Base-by-base conservation (phyloP, 1,140 invertebrate species). In the Zaprionus ghesquierei region DNA sequence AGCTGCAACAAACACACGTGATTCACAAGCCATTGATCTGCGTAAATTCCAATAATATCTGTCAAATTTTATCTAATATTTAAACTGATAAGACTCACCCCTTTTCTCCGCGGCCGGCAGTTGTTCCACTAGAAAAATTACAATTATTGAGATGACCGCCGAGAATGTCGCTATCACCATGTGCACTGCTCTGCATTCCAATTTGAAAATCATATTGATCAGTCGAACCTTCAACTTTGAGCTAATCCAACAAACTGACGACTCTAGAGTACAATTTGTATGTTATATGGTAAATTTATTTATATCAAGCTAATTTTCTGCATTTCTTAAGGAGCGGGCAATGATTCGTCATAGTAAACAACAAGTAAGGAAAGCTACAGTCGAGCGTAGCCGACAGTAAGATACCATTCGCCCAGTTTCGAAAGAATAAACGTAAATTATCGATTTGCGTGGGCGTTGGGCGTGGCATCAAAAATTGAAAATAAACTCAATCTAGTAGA, bases 1-100 rank as follows among this genome's bases (percentile, higher is more conserved):
- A 78, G 46, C 27, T 81, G 79, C 33, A 78, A 20, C 46, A 82
- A 23, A 12, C 79, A 70, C 5, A 81, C 27, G 12, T 82, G 70
- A 6, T 58, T 53, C 69, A 65, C 10, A 20, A 65, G 20, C 10
- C 9, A 44, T 12, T 51, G 60, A 56, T 50, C 69, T 70, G 53
- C 2, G 50, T 3, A 25, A 13, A 29, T 9, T 29, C 44, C 10
- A 20, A 12, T 22, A 5, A 58, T 15, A 25, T 23, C 10, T 10
- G 15, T 2, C 35, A 25, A 8, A 3, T 41, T 44, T 2, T 12
- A 18, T 0, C 6, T 18, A 12, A 20, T 12, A 31, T 18, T 4
- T 6, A 3, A 29, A 49, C 41, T 15, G 4, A 6, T 10, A 50
- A 23, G 5, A 58, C 22, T 59, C 29, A 69, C 66, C 66, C 29